These are phyloP conservation scores for Colostygia pectinataria DNA, from an alignment of 2,888 invertebrate genomes.

Conservation along the genomic window DNA sequence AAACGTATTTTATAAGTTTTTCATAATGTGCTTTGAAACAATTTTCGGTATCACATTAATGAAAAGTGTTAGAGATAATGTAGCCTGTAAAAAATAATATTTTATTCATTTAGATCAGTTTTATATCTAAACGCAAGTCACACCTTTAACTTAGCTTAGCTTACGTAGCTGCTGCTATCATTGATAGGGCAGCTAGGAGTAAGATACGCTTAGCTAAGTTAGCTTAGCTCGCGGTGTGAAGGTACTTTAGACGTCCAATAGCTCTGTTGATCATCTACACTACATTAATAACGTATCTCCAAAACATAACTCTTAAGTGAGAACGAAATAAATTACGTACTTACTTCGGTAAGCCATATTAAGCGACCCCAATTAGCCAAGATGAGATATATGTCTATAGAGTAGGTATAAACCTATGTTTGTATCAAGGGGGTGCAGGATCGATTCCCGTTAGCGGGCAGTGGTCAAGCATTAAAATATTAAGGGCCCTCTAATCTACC, in stretches of 20 bases:
- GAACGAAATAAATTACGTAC: conserved; percentile 79
- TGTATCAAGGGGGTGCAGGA: conserved; percentile 62
- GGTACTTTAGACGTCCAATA: not conserved
- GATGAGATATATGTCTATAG: conserved; percentile 74
- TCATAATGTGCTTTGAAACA: too few relatives aligned
- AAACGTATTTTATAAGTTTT: too few relatives aligned
- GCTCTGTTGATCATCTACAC: conserved; percentile 25
- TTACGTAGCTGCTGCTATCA: too few relatives aligned
- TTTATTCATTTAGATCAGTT: too few relatives aligned
- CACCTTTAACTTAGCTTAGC: too few relatives aligned
- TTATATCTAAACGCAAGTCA: too few relatives aligned
- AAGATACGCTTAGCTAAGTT: too few relatives aligned
- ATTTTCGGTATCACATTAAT: too few relatives aligned
- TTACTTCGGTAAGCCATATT: conserved; percentile 81
- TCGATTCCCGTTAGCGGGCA: conserved; percentile 73
- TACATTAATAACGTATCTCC: conserved; percentile 43
- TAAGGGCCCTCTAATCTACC: conserved; percentile 77
- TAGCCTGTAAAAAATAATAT: too few relatives aligned
- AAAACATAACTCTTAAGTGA: conserved; percentile 57
- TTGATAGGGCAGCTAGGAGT: too few relatives aligned
- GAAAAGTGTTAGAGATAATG: too few relatives aligned
- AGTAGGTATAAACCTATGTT: conserved; percentile 52
- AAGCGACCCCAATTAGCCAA: conserved; percentile 81
- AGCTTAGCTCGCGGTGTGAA: too few relatives aligned
- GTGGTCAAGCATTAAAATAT: conserved; percentile 82